These are phyloP conservation scores for Hydrotaea diabolus DNA, from an alignment of 2,888 invertebrate species.

Conservation along the genomic window DNA sequence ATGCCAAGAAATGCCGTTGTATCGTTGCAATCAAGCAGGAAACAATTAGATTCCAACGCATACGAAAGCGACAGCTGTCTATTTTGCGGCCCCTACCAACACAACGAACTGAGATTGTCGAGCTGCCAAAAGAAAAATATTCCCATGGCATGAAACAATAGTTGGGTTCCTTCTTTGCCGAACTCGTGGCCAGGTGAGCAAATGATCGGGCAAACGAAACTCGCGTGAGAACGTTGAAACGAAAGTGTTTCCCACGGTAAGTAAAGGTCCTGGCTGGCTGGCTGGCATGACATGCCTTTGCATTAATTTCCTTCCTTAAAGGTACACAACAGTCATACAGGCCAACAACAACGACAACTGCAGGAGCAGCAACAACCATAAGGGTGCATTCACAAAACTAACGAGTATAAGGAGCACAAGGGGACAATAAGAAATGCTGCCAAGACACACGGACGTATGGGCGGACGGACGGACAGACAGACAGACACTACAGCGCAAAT, in stretches of 20 bases:
- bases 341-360: conserved; percentile 14
- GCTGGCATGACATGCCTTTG: conserved; percentile 67
- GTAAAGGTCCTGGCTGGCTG: conserved; percentile 71
- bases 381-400: conserved; percentile 53
- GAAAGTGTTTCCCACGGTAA: conserved; percentile 80
- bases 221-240: conserved; percentile 80
- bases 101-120: conserved; percentile 69
- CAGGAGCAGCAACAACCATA: conserved; percentile 35
- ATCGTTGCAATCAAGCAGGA: conserved; percentile 52
- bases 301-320: conserved; percentile 71
- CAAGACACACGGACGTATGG: conserved; percentile 1
- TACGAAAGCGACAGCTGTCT: conserved; percentile 64
- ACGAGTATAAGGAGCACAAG: conserved; percentile 11
- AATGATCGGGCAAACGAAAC: conserved; percentile 57
- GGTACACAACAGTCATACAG: conserved; percentile 25
- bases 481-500: not conserved
- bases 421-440: conserved; percentile 62
- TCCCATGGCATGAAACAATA: conserved; percentile 58
- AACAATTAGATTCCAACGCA: conserved; percentile 62
- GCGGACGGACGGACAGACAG: not conserved
- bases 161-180: conserved; percentile 13
- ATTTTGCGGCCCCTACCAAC: conserved; percentile 69
- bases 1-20: conserved; percentile 50
- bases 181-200: conserved; percentile 78
- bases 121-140: conserved; percentile 48